Evolutionary conservation across 2,113 vertebrate genomes (phyloP).

Genomic region (Austrofundulus limnaeus): DNA sequence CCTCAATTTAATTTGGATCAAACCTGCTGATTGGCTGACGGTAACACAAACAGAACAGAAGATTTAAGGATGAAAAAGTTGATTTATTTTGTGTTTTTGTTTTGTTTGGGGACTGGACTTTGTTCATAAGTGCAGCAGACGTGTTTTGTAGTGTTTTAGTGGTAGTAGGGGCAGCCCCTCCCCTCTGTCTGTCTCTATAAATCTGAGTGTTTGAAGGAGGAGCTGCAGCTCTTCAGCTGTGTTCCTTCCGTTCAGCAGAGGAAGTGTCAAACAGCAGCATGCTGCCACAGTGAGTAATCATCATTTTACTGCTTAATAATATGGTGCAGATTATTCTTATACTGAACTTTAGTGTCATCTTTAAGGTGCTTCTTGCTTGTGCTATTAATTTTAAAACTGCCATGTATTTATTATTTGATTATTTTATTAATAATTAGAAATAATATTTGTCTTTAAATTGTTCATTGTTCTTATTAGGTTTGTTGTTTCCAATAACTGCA

Average conservation of each 20-base stretch:
- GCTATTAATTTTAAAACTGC: neutral
- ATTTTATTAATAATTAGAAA: neutral
- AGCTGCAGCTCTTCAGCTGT: conserved; percentile 47
- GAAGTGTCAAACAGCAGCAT: conserved; percentile 35
- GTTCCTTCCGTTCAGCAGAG: conserved; percentile 20
- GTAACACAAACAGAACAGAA: neutral
- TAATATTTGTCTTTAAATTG: neutral
- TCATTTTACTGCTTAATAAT: conserved; percentile 3
- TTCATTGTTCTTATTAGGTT: neutral
- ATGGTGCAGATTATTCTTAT: neutral
- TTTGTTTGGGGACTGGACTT: neutral
- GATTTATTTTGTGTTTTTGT: neutral
- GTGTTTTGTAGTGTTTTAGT: conserved; percentile 22
- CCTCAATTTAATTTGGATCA: neutral
- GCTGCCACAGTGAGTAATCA: conserved; percentile 59
- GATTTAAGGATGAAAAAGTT: neutral
- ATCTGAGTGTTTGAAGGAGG: conserved; percentile 45
- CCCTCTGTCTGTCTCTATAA: conserved; percentile 37
- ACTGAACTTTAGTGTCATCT: too few species aligned
- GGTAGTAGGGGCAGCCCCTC: conserved; percentile 29
- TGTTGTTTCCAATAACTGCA: neutral
- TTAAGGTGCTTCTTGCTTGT: neutral
- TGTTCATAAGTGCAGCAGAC: neutral
- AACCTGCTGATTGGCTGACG: neutral
- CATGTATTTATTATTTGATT: neutral